phyloP scores from a whole-genome alignment of 2,113 vertebrate species.

The Phyllostomus hastatus region DNA sequence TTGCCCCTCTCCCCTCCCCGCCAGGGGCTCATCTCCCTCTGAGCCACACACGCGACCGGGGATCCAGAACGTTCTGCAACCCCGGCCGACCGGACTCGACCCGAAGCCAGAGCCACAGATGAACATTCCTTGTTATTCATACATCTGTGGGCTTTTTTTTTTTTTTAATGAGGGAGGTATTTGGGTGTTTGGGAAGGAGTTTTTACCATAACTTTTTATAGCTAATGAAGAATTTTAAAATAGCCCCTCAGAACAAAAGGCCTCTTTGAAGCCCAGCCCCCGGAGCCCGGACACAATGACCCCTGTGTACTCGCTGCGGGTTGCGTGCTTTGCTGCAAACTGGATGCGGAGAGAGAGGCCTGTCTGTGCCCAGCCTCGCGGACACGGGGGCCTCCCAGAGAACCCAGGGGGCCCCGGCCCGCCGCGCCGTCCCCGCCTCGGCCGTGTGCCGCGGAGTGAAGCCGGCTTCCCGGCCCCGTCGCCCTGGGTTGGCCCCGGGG shows the following conservation, averaged over 20 bases:
- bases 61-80: not conserved
- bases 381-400: not conserved
- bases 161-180: not conserved
- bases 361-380: not conserved
- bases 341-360: slow-evolving; percentile 21
- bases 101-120: not conserved
- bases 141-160: not conserved
- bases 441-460: slow-evolving; percentile 12
- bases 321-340: slow-evolving; percentile 49
- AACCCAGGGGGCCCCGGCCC: slow-evolving; percentile 37
- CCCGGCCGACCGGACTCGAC: not conserved
- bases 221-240: slow-evolving; percentile 56
- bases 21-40: not conserved
- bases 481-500: not conserved
- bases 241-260: slow-evolving; percentile 36
- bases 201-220: slow-evolving; percentile 42
- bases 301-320: slow-evolving; percentile 34
- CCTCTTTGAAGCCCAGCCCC: not conserved
- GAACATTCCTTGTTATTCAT: not conserved
- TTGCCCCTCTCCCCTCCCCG: no score
- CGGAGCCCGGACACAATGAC: not conserved
- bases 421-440: not conserved
- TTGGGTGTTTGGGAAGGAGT: slow-evolving; percentile 21
- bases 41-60: not conserved
- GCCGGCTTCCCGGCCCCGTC: not conserved